These are phyloP conservation scores for Epirrhoe tristata DNA, from an alignment of 2,888 invertebrate genomes.

Conservation along the genomic window DNA sequence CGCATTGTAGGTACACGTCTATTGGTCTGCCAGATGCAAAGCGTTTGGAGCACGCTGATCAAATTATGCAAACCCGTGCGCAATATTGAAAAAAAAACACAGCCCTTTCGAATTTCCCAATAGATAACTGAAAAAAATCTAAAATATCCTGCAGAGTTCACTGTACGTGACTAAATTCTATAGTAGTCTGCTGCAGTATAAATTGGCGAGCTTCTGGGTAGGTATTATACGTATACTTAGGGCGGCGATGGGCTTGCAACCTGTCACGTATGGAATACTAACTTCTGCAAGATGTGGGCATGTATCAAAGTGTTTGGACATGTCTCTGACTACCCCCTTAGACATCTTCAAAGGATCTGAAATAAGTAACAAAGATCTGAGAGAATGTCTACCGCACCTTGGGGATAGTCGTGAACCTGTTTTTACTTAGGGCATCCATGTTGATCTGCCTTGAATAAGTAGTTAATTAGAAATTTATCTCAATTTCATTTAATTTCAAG, in stretches of 20 bases:
- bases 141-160: conserved; percentile 22
- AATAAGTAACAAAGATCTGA: too few relatives aligned
- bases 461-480: too few relatives aligned
- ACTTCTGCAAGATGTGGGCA: too few relatives aligned
- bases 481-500: too few relatives aligned
- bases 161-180: conserved; percentile 31
- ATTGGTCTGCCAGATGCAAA: conserved; percentile 27
- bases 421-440: neutral
- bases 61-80: conserved; percentile 26
- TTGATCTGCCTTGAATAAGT: too few relatives aligned
- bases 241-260: too few relatives aligned
- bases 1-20: conserved; percentile 4
- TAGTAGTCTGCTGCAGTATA: conserved; percentile 13
- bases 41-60: conserved; percentile 4
- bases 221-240: neutral
- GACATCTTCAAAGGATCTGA: too few relatives aligned
- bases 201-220: neutral
- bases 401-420: too few relatives aligned
- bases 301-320: too few relatives aligned
- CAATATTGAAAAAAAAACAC: conserved; percentile 31
- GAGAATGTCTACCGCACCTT: too few relatives aligned
- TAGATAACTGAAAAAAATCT: conserved; percentile 27
- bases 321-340: too few relatives aligned
- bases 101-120: conserved; percentile 17
- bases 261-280: too few relatives aligned